Base-by-base conservation (phyloP, 1,140 invertebrate genomes). In the Charaxes varanes region DNA sequence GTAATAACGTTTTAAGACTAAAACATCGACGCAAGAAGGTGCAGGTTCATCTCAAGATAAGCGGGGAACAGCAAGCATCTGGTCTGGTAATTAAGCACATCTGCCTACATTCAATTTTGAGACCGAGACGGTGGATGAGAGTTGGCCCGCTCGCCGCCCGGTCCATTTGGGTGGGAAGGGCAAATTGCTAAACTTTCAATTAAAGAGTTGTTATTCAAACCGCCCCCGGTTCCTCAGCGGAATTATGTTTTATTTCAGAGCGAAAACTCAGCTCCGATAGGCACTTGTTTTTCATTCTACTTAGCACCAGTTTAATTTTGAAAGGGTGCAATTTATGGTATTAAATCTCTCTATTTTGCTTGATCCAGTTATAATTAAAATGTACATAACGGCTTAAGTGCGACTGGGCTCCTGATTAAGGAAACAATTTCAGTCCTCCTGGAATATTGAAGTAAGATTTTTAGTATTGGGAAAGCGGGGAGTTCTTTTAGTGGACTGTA, bases 181-280 rank as follows among this genome's bases (percentile, higher is more conserved):
- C 78, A 82, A 82, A 82, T 80, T 80, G 78, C 78, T 82, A 77
- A 80, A 82, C 76, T 82, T 82, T 82, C 76, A 80, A 82, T 80
- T 82, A 82, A 82, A 82, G 78, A 82, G 78, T 82, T 82, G 78
- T 82, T 80, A 80, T 77, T 79, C 69, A 78, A 77, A 80, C 76
- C 70, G 73, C 73, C 71, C 64, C 50, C 61, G 53, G 64, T 63
- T 66, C 60, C 62, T 63, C 62, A 47, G 50, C 41, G 63, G 48
- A 67, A 79, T 81, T 77, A 76, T 77, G 65, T 79, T 78, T 76
- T 81, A 79, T 79, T 76, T 68, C 63, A 41, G 56, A 67, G 69
- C 62, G 65, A 61, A 63, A 66, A 67, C 62, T 68, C n/a, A n/a
- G n/a, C n/a, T n/a, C 65, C 64, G 55, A 73, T 62, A 62, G 66